A percentile compares a stretch with the other conserved stretches of the same genome.
Conservation (phyloP, 2,888 invertebrate genomes). For the Drosophila fulvimacula region DNA sequence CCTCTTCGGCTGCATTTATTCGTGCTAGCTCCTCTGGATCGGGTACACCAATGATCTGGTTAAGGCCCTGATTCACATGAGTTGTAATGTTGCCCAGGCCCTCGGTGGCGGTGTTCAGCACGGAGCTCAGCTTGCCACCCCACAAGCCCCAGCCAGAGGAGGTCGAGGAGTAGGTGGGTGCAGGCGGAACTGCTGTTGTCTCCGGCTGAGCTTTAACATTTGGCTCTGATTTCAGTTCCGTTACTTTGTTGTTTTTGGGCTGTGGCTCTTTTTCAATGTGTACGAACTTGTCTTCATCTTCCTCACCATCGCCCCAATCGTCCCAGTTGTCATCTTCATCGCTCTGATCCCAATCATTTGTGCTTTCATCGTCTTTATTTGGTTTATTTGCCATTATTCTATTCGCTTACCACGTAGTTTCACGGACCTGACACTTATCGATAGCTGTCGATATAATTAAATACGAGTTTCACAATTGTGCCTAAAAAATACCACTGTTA, state of each 20-base stretch:
- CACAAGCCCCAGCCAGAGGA: conserved; percentile 85
- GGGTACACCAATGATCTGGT: conserved; percentile 93
- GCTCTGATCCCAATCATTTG: conserved; percentile 72
- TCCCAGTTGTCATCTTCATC: conserved; percentile 82
- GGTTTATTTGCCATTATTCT: conserved; percentile 60
- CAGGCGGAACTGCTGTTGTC: conserved; percentile 3
- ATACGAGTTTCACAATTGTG: conserved; percentile 5
- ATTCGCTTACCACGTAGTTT: conserved; percentile 49
- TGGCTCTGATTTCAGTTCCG: conserved; percentile 3
- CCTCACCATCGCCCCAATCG: conserved; percentile 81
- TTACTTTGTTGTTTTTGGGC: conserved; percentile 32
- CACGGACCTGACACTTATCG: conserved; percentile 22
- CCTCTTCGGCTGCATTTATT: conserved; percentile 79
- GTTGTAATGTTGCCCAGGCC: conserved; percentile 91
- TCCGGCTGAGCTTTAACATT: conserved; percentile 3
- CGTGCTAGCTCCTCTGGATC: conserved; percentile 92
- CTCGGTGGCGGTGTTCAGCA: conserved; percentile 91
- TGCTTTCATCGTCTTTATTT: conserved; percentile 32
- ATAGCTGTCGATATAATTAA: conserved; percentile 23
- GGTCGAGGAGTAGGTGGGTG: conserved; percentile 14
- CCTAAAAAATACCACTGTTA: conserved; percentile 22
- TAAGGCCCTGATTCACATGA: conserved; percentile 93
- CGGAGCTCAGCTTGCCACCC: conserved; percentile 90
- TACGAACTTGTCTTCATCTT: conserved; percentile 72
- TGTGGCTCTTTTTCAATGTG: conserved; percentile 47